These are phyloP conservation scores for Branchellion lobata DNA, from an alignment of 2,888 invertebrate species.

Conservation along the genomic window DNA sequence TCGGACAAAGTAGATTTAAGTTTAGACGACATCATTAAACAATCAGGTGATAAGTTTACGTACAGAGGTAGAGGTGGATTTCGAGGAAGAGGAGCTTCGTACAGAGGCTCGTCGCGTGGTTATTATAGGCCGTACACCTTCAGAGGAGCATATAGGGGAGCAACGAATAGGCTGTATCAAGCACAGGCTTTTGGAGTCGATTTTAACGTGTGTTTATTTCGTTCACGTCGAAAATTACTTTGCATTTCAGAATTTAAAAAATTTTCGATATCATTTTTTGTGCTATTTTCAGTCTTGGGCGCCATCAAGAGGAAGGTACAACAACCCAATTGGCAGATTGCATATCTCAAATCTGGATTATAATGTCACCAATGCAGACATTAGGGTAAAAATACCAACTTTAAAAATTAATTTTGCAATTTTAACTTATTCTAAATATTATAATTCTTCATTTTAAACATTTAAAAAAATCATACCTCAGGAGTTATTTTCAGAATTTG, in stretches of 20 bases:
- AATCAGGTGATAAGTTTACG: constrained; percentile 7
- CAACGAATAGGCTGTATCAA: constrained; percentile 1
- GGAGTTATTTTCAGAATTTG: constrained; percentile 37
- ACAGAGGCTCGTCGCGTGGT: not conserved
- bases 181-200: constrained; percentile 8
- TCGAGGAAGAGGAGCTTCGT: constrained; percentile 19
- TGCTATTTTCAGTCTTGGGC: too few relatives aligned
- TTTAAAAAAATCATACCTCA: too few relatives aligned
- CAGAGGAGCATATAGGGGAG: not conserved
- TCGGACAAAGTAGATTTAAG: constrained; percentile 37
- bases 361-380: constrained; percentile 31
- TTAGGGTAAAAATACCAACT: not conserved
- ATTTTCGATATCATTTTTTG: too few relatives aligned
- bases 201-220: too few relatives aligned
- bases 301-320: not conserved
- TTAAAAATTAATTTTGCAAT: too few relatives aligned
- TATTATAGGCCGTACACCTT: constrained; percentile 4
- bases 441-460: too few relatives aligned
- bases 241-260: too few relatives aligned
- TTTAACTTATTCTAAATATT: too few relatives aligned
- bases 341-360: constrained; percentile 32
- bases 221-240: too few relatives aligned
- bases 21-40: constrained; percentile 36
- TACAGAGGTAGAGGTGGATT: constrained; percentile 15
- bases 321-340: constrained; percentile 6